These are phyloP conservation scores for Drosophila neocordata DNA, from an alignment of 1,140 invertebrate genomes.

Conservation along the genomic window DNA sequence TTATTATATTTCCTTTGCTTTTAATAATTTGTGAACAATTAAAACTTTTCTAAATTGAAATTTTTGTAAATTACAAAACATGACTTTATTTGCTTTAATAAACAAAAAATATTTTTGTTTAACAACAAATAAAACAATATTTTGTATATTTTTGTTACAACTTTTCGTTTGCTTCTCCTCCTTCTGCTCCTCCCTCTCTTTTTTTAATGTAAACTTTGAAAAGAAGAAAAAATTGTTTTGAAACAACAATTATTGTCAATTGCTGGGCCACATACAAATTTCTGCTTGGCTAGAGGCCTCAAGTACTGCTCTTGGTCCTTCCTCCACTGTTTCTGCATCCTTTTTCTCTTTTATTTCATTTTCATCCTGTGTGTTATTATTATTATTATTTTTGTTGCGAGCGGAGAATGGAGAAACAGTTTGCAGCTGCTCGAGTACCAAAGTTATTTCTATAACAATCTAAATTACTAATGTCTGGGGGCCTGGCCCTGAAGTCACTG, in stretches of 20 bases:
- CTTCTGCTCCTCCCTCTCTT: slow-evolving; percentile 24
- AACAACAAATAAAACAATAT: slow-evolving; percentile 14
- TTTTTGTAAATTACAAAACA: not conserved
- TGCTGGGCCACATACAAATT: slow-evolving; percentile 50
- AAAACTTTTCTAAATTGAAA: not conserved
- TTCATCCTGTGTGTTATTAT: slow-evolving; percentile 30
- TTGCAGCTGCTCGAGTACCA: slow-evolving; percentile 41
- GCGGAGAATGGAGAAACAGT: slow-evolving; percentile 28
- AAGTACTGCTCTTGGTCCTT: slow-evolving; percentile 20
- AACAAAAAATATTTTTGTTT: not conserved
- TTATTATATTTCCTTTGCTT: not conserved
- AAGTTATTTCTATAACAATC: slow-evolving; percentile 55
- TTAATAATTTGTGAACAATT: not conserved
- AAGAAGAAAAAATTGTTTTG: slow-evolving; percentile 19
- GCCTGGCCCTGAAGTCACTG: slow-evolving; percentile 26
- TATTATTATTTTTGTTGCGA: slow-evolving; percentile 41
- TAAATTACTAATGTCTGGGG: slow-evolving; percentile 64
- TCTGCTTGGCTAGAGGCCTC: slow-evolving; percentile 45
- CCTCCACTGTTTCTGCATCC: not conserved
- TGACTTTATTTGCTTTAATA: not conserved
- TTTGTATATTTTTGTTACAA: slow-evolving; percentile 42
- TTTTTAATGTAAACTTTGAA: slow-evolving; percentile 23
- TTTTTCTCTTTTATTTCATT: slow-evolving; percentile 9
- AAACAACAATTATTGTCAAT: slow-evolving; percentile 69
- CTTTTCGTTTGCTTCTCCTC: slow-evolving; percentile 24